A percentile compares a stretch with the other conserved stretches of the same genome.
These are phyloP conservation scores for Erpornis zantholeuca DNA, from an alignment of 2,113 vertebrate genomes.

Conservation along the genomic window DNA sequence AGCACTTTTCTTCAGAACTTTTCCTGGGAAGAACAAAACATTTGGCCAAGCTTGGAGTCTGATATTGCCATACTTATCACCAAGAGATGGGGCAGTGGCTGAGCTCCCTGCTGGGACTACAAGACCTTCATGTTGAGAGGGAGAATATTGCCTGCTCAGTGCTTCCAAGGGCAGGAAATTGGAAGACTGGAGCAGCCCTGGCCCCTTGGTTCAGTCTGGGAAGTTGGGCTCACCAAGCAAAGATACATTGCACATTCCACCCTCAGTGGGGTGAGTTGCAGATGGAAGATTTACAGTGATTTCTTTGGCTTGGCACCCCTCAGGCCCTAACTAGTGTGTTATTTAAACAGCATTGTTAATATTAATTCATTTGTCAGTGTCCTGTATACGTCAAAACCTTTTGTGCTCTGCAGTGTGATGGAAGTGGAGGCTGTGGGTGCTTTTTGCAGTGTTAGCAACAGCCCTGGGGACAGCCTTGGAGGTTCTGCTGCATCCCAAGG, in stretches of 20 bases:
- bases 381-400: neutral
- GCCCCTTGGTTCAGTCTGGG: neutral
- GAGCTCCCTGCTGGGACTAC: neutral
- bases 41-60: neutral
- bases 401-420: neutral
- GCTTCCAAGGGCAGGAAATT: neutral
- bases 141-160: neutral
- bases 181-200: fast-evolving
- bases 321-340: neutral
- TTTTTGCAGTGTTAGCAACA: neutral
- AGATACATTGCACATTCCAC: neutral
- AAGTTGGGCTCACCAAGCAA: neutral
- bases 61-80: neutral
- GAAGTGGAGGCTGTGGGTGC: neutral
- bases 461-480: neutral
- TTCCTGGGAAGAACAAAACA: neutral
- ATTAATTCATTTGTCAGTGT: neutral
- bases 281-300: neutral
- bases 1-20: neutral
- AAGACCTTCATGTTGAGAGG: neutral
- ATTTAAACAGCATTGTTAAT: neutral
- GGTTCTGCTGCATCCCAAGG: neutral
- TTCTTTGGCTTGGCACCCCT: neutral
- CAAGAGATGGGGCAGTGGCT: neutral
- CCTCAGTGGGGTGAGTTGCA: neutral